Evolutionary conservation across 2,113 vertebrate genomes (phyloP), one percentile per base, ranked within the genome.

Genomic region (Prionailurus bengalensis): DNA sequence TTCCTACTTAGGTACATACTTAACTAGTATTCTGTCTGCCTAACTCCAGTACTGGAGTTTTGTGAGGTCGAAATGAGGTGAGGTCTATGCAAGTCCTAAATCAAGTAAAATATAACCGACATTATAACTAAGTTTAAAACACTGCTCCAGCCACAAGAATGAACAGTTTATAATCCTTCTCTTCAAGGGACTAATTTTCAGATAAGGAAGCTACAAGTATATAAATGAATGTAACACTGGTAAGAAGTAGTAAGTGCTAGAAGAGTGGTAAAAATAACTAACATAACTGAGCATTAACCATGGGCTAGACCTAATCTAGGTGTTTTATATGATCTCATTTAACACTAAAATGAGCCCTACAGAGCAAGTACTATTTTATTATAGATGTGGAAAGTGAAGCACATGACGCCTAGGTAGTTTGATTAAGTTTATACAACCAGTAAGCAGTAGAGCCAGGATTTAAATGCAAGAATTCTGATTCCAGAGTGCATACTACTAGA

Each of bases 381-480:
- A 63, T 2, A 86, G 45, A 66, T 74, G 5, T 82, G 15, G 48
- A 89, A 74, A 95, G 17, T 65, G 29, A 96, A 92, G 78, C 39
- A 83, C 25, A 94, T 65, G 31, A 55, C 55, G 33, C 17, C 42
- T 65, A 94, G 17, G 71, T 79, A 73, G 65, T 84, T 71, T 76
- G 76, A 73, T 92, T 78, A 83, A 7, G 42, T 71, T 79, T 93
- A 92, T 45, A 65, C 33, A 84, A 92, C n/a, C 63, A 83, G 9
- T 45, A 89, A 85, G 36, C 58, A n/a, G 19, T 55, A 31, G 4
- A 36, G 33, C 8, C 91, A 93, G 51, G 27, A 95, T 70, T 93
- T 70, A 95, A 93, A 78, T 74, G 45, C 8, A 89, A 80, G 36
- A 97, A 89, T 92, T 85, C 48, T 92, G 33, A 73, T 55, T 81